Conservation (phyloP, 2,797 vertebrate species). For the Taenioides sp. region DNA sequence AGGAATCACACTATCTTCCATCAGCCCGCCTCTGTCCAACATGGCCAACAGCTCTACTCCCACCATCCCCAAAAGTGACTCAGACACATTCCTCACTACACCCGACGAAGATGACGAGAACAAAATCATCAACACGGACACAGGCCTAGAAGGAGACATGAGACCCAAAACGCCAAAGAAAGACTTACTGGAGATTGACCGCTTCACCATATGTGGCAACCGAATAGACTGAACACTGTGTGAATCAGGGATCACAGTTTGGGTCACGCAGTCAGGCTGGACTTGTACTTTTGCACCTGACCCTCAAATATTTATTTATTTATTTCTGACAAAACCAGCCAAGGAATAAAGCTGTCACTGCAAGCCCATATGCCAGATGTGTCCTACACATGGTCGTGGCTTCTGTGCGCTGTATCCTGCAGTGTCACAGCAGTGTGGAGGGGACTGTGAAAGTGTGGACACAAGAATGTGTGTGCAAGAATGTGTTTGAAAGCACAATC, state of each 20-base stretch:
- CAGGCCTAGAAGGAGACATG: slow-evolving; percentile 83
- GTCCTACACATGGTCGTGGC: slow-evolving; percentile 31
- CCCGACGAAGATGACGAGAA: slow-evolving; percentile 91
- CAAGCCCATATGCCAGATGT: slow-evolving; percentile 21
- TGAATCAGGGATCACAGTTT: slow-evolving; percentile 60
- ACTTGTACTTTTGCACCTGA: slow-evolving; percentile 49
- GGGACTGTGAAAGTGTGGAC: background rate
- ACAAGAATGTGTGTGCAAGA: slow-evolving; percentile 29
- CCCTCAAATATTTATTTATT: slow-evolving; percentile 90
- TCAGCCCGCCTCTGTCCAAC: slow-evolving; percentile 78
- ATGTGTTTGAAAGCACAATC: slow-evolving; percentile 65
- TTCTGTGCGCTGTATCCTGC: slow-evolving; percentile 23
- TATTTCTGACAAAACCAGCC: slow-evolving; percentile 71
- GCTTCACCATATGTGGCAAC: slow-evolving; percentile 99
- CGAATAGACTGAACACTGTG: slow-evolving; percentile 89
- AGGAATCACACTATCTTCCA: slow-evolving; percentile 75
- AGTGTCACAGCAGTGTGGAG: slow-evolving; percentile 14
- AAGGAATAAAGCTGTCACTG: slow-evolving; percentile 65
- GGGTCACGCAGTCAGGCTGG: slow-evolving; percentile 53
- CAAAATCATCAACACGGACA: slow-evolving; percentile 65
- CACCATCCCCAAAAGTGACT: slow-evolving; percentile 84
- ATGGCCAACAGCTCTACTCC: slow-evolving; percentile 75
- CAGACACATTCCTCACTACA: slow-evolving; percentile 93
- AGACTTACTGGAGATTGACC: slow-evolving; percentile 96
- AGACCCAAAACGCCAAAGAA: slow-evolving; percentile 89